Evolutionary conservation across 2,797 vertebrate species (phyloP).

Genomic region (Myotis myotis): DNA sequence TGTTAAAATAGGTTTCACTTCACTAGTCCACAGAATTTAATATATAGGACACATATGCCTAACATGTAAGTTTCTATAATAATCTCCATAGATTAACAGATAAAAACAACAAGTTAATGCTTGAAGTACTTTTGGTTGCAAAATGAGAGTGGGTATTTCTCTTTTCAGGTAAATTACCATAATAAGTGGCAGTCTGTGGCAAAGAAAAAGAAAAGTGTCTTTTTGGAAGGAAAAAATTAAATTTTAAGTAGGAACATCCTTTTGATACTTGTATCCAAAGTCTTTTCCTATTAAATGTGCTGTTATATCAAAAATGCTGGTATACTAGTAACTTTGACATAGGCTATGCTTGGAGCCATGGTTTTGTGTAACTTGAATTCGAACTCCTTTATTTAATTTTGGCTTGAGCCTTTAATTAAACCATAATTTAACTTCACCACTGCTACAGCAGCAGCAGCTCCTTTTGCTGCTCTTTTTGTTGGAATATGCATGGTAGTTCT

Average conservation of each 20-base stretch:
- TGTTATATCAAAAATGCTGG: neutral
- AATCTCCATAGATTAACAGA: neutral
- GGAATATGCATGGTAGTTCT: neutral
- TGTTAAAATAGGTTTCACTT: neutral
- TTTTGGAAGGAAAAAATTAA: neutral
- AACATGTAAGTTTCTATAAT: neutral
- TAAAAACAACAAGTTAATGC: neutral
- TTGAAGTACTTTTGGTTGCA: neutral
- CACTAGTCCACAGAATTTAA: neutral
- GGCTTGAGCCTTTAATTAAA: neutral
- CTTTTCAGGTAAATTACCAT: neutral
- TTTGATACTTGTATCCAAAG: neutral
- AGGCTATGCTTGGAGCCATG: neutral
- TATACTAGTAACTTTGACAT: neutral
- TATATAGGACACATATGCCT: neutral
- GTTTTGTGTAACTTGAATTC: neutral
- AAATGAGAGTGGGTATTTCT: neutral
- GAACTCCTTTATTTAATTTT: neutral
- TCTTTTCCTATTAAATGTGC: slow-evolving; percentile 7
- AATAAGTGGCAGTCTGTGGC: neutral
- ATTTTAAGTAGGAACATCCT: slow-evolving; percentile 21
- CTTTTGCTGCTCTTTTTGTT: neutral
- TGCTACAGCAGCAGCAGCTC: neutral
- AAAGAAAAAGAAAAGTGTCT: neutral
- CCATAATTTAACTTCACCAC: neutral